Evolutionary conservation across 2,113 vertebrate species (phyloP), one percentile per base, ranked within the genome.

Genomic region (Petrocephalus microphthalmus): DNA sequence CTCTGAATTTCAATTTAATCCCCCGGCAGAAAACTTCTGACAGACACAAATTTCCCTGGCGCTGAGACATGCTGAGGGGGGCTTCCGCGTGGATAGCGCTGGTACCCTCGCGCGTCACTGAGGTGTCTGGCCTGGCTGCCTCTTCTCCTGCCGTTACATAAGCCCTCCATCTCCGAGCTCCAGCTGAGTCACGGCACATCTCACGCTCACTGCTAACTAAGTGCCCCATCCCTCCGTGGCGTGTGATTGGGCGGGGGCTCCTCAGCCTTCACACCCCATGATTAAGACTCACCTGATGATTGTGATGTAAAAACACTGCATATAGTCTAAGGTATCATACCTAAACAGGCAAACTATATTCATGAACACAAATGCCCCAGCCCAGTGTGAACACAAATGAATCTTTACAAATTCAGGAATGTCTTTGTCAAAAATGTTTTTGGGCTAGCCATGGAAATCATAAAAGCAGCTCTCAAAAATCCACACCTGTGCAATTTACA

Each of bases 71-170:
- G 17, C 10, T 19, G 53, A 19, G 53, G 47, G 47, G 47, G 47
- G 47, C 5, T 5, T 33, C 22, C 84, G 3, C 20, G 7, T 2
- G 25, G 45, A 57, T 17, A 7, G 0, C 0, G 0, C n/a, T 42
- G 67, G 11, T 22, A 19, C 20, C 22, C 67, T 84, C 8, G 17
- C 10, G 13, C 22, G 53, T 84, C 52, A 74, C 57, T 2, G n/a
- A 78, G 78, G 33, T 22, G 5, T 22, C 87, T 74, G 87, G 51
- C 74, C 74, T 81, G 33, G n/a, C 51, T 51, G 67, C 51, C 51
- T 45, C 87, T 49, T 57, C 54, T 83, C 53, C 13, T 57, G 6
- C 81, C 25, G n/a, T 88, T 88, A 88, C 88, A 84, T 88, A 88
- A 88, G 53, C 56, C 81, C 33, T 19, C 64, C 51, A 19, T 56